phyloP scores from a whole-genome alignment of 2,113 vertebrate genomes.

The Larimichthys polyactis region DNA sequence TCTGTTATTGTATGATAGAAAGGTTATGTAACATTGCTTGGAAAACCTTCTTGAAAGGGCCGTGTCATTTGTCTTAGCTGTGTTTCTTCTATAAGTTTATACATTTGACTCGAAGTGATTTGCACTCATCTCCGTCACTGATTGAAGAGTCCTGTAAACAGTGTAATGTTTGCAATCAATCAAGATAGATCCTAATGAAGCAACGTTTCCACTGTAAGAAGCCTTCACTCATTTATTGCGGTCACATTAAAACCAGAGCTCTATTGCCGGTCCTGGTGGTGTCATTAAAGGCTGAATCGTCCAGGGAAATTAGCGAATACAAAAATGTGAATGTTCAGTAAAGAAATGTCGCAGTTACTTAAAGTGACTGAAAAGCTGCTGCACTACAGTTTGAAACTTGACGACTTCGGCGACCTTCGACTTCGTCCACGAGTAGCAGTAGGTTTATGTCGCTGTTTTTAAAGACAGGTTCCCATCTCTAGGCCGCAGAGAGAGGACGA shows the following conservation, averaged over 20 bases:
- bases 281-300: neutral
- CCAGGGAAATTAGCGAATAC: neutral
- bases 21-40: no score
- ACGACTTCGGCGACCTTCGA: slow-evolving; percentile 1
- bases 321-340: neutral
- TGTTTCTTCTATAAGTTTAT: no score
- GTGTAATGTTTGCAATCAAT: slow-evolving; percentile 32
- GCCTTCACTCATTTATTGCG: neutral
- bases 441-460: neutral
- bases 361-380: neutral
- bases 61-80: neutral
- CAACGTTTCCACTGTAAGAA: neutral
- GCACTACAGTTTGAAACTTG: neutral
- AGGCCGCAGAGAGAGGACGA: neutral
- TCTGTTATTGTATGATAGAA: no score
- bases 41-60: no score
- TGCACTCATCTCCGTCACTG: neutral
- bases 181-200: slow-evolving; percentile 5
- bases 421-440: neutral
- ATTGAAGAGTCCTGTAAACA: slow-evolving; percentile 24
- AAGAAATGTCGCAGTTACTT: neutral
- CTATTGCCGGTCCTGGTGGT: neutral
- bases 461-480: neutral
- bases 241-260: neutral
- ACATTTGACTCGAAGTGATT: neutral